Evolutionary conservation across 2,797 vertebrate genomes (phyloP).

Genomic region (Chloroceryle amazona): DNA sequence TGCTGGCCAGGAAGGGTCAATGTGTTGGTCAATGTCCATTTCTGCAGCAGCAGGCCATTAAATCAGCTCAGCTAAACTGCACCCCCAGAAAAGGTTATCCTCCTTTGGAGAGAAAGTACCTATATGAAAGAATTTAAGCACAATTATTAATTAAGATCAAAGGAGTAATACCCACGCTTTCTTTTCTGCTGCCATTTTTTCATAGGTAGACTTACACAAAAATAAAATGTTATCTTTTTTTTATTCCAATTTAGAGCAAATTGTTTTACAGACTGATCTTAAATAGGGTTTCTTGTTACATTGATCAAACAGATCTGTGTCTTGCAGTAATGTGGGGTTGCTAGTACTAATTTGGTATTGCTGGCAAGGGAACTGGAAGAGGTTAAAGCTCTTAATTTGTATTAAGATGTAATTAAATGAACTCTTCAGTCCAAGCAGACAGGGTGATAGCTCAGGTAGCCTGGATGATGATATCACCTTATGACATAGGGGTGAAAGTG

Average conservation of each 20-base stretch:
- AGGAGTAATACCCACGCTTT: not conserved
- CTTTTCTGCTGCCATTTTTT: not conserved
- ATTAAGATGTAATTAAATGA: not conserved
- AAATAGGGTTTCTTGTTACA: not conserved
- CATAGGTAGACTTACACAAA: not conserved
- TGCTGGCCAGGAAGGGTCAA: not conserved
- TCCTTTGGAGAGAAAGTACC: not conserved
- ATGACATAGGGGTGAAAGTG: not conserved
- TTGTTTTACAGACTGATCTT: not conserved
- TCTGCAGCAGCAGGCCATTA: not conserved
- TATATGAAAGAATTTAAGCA: not conserved
- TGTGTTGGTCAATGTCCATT: not conserved
- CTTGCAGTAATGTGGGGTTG: not conserved
- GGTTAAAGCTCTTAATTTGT: not conserved
- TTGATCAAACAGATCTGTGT: not conserved
- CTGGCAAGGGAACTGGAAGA: not conserved
- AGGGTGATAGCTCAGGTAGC: not conserved
- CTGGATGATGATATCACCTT: not conserved
- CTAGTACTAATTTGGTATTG: not conserved
- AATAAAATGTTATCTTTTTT: not conserved
- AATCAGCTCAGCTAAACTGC: not conserved
- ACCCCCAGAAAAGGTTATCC: not conserved
- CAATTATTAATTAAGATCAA: not conserved
- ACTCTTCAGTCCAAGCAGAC: not conserved
- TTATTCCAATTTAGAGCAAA: not conserved